Percentiles rank a stretch among this genome's conserved stretches.
These are phyloP conservation scores for Caenorhabditis macrosperma DNA, from an alignment of 2,888 invertebrate species.

Conservation along the genomic window DNA sequence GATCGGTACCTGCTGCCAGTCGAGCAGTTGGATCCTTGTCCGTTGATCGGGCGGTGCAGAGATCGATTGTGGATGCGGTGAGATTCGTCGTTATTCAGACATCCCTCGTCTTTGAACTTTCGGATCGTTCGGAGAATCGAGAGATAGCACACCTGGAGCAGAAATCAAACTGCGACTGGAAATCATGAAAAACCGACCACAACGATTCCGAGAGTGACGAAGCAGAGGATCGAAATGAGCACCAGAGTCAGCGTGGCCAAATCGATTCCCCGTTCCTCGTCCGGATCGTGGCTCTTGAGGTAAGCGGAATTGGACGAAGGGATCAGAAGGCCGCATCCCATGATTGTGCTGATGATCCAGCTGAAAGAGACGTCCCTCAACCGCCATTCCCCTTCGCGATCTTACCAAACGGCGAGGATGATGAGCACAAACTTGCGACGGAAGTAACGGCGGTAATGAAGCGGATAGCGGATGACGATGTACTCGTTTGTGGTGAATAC, in stretches of 20 bases:
- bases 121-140: slow-evolving; percentile 78
- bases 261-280: slow-evolving; percentile 59
- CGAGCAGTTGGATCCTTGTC: slow-evolving; percentile 54
- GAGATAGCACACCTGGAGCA: slow-evolving; percentile 77
- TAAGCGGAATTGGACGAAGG: slow-evolving; percentile 45
- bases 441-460: slow-evolving; percentile 79
- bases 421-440: slow-evolving; percentile 72
- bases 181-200: slow-evolving; percentile 68
- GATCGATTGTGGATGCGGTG: slow-evolving; percentile 66
- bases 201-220: slow-evolving; percentile 76
- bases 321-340: slow-evolving; percentile 72
- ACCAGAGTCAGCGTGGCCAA: slow-evolving; percentile 64
- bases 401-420: slow-evolving; percentile 72
- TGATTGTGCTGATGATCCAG: slow-evolving; percentile 75
- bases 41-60: slow-evolving; percentile 52
- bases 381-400: background rate
- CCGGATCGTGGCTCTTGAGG: background rate
- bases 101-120: slow-evolving; percentile 74
- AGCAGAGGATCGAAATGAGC: slow-evolving; percentile 75
- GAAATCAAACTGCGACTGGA: background rate
- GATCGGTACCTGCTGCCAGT: slow-evolving; percentile 54
- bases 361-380: slow-evolving; percentile 58
- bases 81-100: slow-evolving; percentile 66
- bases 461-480: slow-evolving; percentile 78
- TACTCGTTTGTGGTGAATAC: slow-evolving; percentile 80